Conservation (phyloP, 2,888 invertebrate species). For the Ophion obscuratus region DNA sequence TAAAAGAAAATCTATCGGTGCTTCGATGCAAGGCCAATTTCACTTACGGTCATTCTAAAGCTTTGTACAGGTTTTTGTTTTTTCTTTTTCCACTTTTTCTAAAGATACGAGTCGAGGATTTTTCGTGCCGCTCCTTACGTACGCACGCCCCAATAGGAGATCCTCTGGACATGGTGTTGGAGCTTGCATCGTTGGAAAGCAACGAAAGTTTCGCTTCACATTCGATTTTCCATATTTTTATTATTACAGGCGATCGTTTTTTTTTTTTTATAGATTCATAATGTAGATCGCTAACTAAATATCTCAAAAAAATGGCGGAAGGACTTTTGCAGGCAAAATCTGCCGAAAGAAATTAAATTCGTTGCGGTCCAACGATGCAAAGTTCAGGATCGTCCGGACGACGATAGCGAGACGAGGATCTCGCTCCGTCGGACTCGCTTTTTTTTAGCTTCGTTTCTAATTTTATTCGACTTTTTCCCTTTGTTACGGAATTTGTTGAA, state of each 20-base stretch:
- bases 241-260: too few species aligned
- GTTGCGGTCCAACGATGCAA: too few species aligned
- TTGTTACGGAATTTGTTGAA: conserved; percentile 15
- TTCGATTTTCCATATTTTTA: too few species aligned
- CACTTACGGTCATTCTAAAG: conserved; percentile 68
- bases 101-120: conserved; percentile 56
- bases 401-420: not conserved
- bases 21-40: conserved; percentile 68
- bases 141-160: conserved; percentile 8
- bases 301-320: too few species aligned
- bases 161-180: not conserved
- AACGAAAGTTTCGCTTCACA: too few species aligned
- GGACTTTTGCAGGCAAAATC: too few species aligned
- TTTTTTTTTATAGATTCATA: too few species aligned
- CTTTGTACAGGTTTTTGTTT: conserved; percentile 63
- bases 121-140: conserved; percentile 2
- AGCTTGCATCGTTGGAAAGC: too few species aligned
- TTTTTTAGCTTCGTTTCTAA: conserved; percentile 19
- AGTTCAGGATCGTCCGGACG: not conserved
- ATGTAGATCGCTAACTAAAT: too few species aligned
- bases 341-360: too few species aligned
- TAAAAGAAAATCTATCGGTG: conserved; percentile 66
- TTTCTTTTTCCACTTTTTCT: conserved; percentile 46
- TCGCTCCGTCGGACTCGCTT: conserved; percentile 18
- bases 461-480: conserved; percentile 25